Evolutionary conservation across 2,888 invertebrate species (phyloP).

Genomic region (Nasonovia ribisnigri): DNA sequence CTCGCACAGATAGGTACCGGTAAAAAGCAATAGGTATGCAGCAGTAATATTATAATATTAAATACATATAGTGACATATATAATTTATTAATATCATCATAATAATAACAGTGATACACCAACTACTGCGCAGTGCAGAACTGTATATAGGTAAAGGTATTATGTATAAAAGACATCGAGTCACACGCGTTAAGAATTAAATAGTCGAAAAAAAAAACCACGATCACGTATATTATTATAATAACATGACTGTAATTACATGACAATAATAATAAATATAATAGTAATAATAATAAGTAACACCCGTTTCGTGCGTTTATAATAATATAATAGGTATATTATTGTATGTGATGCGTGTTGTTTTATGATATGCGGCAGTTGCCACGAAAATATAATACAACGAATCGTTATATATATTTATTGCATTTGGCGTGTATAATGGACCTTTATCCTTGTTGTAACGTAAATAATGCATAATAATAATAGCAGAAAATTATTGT

Average conservation of each 20-base stretch:
- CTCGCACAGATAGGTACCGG: neutral
- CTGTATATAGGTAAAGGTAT: neutral
- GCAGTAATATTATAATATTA: neutral
- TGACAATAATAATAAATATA: neutral
- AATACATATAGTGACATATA: no score
- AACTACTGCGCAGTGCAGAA: no score
- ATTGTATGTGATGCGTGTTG: no score
- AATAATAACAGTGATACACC: neutral
- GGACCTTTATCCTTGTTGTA: neutral
- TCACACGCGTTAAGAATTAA: neutral
- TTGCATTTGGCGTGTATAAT: neutral
- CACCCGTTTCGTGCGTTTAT: neutral
- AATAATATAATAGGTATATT: neutral
- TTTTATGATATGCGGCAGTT: neutral
- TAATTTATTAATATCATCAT: neutral
- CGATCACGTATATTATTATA: neutral
- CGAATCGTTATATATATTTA: conserved; percentile 38
- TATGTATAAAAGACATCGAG: neutral
- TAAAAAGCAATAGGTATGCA: neutral
- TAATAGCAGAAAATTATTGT: conserved; percentile 8
- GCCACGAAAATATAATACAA: neutral
- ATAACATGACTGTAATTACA: neutral
- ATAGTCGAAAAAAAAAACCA: neutral
- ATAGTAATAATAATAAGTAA: neutral
- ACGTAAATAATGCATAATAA: neutral